Base-by-base conservation (phyloP, 2,797 vertebrate genomes). In the Poecilia gillii region DNA sequence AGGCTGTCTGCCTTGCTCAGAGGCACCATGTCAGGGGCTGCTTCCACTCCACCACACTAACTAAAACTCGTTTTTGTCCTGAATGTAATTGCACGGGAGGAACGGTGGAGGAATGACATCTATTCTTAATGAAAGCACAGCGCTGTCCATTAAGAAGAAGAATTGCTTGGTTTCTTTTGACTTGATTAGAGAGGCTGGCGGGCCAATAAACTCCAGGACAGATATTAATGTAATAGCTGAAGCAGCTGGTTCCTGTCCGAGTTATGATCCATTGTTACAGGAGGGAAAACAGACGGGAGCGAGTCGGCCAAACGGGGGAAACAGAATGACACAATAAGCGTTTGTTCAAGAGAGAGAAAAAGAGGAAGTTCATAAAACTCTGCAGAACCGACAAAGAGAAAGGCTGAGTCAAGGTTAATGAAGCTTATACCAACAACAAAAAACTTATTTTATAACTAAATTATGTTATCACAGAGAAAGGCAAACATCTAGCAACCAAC, bases 231-330 rank as follows among this genome's bases (percentile, higher is more conserved):
- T 81, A 89, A 92, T 85, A 85, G 87, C 88, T 77, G 80, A 87
- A 91, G 87, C 94, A 93, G 90, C 92, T 92, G 89, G 87, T 90
- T 94, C 93, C 90, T 87, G 90, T 88, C 84, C 75, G 84, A 83
- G 74, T 77, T 85, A 84, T 81, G 88, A 85, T 86, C 90, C 90
- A 91, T 93, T 94, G 92, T 94, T 91, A 74, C 33, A 83, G 62
- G 20, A 72, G 74, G 18, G 75, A 82, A 75, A 20, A 3, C 45
- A 74, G 49, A 62, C 73, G 36, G 72, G 8, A 13, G 28, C 57
- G 70, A 18, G 47, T 64, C 83, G 72, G 47, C 49, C 2, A 39
- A 73, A 36, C 72, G 78, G 59, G 76, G 85, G 82, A 80, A 85
- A 71, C 77, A 5, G 23, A 49, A 1, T 4, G 20, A 13, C 28